Percentiles rank a stretch among this genome's conserved stretches.
These are phyloP conservation scores for Ochotona princeps DNA, from an alignment of 2,113 vertebrate genomes.

Conservation along the genomic window DNA sequence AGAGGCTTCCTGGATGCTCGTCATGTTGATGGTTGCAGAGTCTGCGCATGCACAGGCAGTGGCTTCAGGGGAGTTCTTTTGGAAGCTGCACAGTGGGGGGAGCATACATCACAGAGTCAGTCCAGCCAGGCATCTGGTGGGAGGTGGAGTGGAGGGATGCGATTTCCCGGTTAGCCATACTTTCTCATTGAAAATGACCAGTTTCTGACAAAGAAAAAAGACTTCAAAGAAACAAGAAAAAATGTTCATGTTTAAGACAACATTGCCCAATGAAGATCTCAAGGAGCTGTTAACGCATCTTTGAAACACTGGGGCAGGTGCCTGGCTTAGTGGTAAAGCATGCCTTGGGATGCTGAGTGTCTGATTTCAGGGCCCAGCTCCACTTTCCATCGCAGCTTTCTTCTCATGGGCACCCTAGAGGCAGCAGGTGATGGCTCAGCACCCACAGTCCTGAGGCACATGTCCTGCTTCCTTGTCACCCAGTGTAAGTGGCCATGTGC, in stretches of 20 bases:
- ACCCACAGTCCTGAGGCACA: no score
- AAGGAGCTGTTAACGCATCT: not conserved
- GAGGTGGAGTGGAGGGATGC: fast-evolving
- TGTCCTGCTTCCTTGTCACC: no score
- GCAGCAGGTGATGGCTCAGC: no score
- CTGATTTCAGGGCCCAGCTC: no score
- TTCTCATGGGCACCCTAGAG: no score
- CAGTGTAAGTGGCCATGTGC: no score
- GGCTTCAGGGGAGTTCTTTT: not conserved
- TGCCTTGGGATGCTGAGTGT: no score
- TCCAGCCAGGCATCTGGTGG: no score
- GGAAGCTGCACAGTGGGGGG: not conserved
- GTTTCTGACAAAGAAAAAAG: not conserved
- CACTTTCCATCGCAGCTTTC: no score
- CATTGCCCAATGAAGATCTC: not conserved
- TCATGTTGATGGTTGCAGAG: not conserved
- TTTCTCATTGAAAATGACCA: not conserved
- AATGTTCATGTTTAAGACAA: not conserved
- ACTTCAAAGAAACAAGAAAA: not conserved
- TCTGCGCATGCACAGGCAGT: not conserved
- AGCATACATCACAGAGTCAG: not conserved
- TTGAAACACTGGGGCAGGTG: not conserved
- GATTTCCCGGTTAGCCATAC: no score
- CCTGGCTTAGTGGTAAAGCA: no score
- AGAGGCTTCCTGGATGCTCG: not conserved